Evolutionary conservation across 92 coral and sea anemone genomes (phyloP).

Genomic region (Actinernus sp.): DNA sequence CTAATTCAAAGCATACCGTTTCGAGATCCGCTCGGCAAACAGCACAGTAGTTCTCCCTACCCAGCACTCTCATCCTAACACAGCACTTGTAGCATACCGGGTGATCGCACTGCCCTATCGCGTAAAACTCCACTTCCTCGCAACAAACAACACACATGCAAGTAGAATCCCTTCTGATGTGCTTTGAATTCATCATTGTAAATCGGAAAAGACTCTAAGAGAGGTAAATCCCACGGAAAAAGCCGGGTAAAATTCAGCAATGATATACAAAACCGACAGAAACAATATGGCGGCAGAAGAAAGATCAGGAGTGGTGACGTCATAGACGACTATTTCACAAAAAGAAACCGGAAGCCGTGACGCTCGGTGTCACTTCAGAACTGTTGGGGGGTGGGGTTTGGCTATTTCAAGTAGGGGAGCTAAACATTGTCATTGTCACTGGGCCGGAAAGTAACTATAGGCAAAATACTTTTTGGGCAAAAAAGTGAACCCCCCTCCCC

Average conservation of each 20-base stretch:
- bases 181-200: conserved; percentile 53
- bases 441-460: too few relatives aligned
- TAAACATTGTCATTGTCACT: too few relatives aligned
- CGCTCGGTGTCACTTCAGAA: too few relatives aligned
- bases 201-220: not conserved
- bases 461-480: too few relatives aligned
- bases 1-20: too few relatives aligned
- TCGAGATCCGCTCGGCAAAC: conserved; percentile 86
- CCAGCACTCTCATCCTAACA: conserved; percentile 88
- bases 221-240: too few relatives aligned
- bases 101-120: conserved; percentile 94
- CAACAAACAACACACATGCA: conserved; percentile 92
- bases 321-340: conserved; percentile 30
- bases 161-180: conserved; percentile 65
- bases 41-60: conserved; percentile 88
- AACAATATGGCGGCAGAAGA: conserved; percentile 6
- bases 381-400: too few relatives aligned
- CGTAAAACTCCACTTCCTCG: conserved; percentile 86
- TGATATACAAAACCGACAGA: too few relatives aligned
- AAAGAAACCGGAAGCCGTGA: conserved; percentile 48
- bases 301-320: conserved; percentile 21
- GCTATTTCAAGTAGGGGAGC: too few relatives aligned
- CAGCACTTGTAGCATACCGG: conserved; percentile 91
- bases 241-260: not conserved
- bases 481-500: too few relatives aligned